Conservation (phyloP, 2,113 vertebrate genomes). For the Pseudolaguvia tuberculata region DNA sequence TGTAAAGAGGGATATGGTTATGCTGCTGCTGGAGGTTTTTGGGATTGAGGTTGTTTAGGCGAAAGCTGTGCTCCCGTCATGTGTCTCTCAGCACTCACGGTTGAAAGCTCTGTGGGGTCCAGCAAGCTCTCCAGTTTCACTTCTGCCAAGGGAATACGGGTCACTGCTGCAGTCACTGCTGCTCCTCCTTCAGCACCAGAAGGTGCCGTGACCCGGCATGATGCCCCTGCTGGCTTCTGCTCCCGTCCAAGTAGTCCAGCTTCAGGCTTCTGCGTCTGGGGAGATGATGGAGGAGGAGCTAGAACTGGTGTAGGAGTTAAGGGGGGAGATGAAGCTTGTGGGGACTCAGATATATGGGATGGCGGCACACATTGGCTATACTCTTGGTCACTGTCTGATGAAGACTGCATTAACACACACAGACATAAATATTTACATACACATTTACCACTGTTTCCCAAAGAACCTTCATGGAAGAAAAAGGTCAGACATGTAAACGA, state of each 20-base stretch:
- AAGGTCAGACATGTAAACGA: constrained; percentile 46
- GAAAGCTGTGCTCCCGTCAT: constrained; percentile 56
- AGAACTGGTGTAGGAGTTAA: constrained; percentile 50
- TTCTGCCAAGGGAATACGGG: constrained; percentile 65
- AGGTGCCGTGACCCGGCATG: constrained; percentile 60
- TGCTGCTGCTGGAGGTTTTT: constrained; percentile 60
- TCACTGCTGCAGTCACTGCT: constrained; percentile 48
- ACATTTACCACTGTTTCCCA: constrained; percentile 51
- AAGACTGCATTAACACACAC: constrained; percentile 74
- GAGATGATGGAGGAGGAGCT: constrained; percentile 43
- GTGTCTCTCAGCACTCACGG: constrained; percentile 93
- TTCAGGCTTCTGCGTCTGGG: constrained; percentile 56
- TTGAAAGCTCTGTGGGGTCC: constrained; percentile 95
- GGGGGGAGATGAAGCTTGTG: constrained; percentile 58
- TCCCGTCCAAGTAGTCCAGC: constrained; percentile 59
- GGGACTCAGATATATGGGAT: constrained; percentile 57
- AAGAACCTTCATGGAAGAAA: constrained; percentile 49
- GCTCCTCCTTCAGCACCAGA: constrained; percentile 54
- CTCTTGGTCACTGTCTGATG: constrained; percentile 67
- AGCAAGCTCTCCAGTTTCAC: constrained; percentile 79
- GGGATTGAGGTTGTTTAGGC: constrained; percentile 71
- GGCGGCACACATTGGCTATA: constrained; percentile 60
- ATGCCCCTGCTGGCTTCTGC: constrained; percentile 57
- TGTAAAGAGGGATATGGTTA: constrained; percentile 43
- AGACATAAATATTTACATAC: constrained; percentile 64